Evolutionary conservation across 2,797 vertebrate genomes (phyloP).

Genomic region (Thunnus albacares): DNA sequence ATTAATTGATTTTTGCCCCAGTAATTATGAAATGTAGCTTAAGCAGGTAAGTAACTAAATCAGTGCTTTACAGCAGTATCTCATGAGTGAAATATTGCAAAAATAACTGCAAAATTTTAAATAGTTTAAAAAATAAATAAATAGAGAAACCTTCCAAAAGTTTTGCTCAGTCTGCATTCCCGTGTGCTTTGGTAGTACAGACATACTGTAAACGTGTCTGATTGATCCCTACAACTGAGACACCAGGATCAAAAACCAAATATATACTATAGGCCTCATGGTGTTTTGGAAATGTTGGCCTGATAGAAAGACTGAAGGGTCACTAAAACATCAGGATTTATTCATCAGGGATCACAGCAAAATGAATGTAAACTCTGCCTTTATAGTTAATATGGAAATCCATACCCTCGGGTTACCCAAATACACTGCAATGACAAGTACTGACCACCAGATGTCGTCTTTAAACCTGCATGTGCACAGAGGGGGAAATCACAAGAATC

Average conservation of each 20-base stretch:
- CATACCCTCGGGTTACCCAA: background rate
- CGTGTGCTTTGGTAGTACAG: background rate
- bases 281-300: background rate
- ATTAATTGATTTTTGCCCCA: background rate
- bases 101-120: no score
- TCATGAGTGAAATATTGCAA: no score
- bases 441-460: slow-evolving; percentile 64
- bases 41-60: background rate
- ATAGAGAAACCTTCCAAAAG: no score
- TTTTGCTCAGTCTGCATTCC: no score
- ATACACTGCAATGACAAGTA: slow-evolving; percentile 2
- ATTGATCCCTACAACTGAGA: background rate
- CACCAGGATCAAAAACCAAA: background rate
- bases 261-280: no score
- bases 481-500: background rate
- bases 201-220: background rate
- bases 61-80: background rate
- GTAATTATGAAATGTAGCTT: background rate
- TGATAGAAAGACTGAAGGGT: background rate
- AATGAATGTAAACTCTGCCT: background rate
- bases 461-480: background rate
- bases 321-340: no score
- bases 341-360: background rate
- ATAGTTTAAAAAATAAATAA: no score
- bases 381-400: background rate